Evolutionary conservation across 2,888 invertebrate genomes (phyloP).

Genomic region (Rhamphomyia laevipes): DNA sequence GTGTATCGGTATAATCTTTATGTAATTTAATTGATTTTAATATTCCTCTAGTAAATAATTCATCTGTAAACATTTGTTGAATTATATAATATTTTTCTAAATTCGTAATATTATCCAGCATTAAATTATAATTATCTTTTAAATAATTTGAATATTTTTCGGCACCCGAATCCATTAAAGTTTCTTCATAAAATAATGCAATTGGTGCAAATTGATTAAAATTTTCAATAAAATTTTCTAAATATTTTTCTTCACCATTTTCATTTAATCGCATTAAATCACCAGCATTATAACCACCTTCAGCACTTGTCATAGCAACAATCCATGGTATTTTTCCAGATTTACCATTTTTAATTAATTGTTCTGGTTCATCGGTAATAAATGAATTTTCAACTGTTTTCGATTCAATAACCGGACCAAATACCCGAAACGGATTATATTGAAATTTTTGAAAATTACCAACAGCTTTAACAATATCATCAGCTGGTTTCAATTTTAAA

Average conservation of each 20-base stretch:
- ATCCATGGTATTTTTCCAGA: conserved; percentile 59
- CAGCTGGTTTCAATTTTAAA: conserved; percentile 47
- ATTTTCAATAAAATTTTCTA: neutral
- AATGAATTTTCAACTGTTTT: conserved; percentile 43
- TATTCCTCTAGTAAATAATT: conserved; percentile 47
- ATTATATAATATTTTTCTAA: conserved; percentile 31
- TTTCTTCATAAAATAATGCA: conserved; percentile 51
- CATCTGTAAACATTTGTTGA: conserved; percentile 47
- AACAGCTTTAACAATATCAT: conserved; percentile 44
- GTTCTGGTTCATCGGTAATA: conserved; percentile 51
- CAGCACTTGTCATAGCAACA: conserved; percentile 53
- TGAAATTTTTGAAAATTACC: conserved; percentile 37
- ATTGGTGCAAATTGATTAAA: conserved; percentile 41
- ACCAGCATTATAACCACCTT: conserved; percentile 58
- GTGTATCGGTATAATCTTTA: conserved; percentile 39
- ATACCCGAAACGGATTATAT: conserved; percentile 58
- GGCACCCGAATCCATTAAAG: conserved; percentile 37
- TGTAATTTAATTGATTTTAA: conserved; percentile 48
- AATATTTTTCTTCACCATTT: conserved; percentile 41
- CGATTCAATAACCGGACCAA: conserved; percentile 58
- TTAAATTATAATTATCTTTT: conserved; percentile 14
- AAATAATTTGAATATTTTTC: conserved; percentile 17
- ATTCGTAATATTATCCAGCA: neutral
- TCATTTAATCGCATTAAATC: conserved; percentile 40
- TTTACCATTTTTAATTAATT: conserved; percentile 46